Conservation (phyloP, 2,888 invertebrate species). For the Chymomyza amoena region DNA sequence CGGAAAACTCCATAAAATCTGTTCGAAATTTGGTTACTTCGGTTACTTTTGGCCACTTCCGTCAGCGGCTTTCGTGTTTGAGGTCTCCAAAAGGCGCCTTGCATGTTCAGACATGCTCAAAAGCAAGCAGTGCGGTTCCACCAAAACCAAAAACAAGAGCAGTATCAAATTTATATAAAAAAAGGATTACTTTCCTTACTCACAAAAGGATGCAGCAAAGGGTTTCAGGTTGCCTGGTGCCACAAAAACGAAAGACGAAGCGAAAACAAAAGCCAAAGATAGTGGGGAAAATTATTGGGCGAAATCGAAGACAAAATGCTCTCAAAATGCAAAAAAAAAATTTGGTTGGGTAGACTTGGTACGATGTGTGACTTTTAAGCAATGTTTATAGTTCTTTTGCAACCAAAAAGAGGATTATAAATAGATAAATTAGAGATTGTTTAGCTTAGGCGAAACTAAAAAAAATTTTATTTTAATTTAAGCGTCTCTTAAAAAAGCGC, state of each 20-base stretch:
- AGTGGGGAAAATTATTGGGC: no score
- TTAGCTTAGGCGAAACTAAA: no score
- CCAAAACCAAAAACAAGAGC: constrained; percentile 3
- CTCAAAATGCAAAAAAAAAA: no score
- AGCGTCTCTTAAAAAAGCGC: no score
- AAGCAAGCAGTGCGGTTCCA: constrained; percentile 37
- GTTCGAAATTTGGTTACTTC: constrained; percentile 2
- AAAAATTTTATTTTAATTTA: no score
- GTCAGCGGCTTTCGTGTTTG: constrained; percentile 48
- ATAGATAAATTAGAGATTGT: no score
- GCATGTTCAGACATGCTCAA: constrained; percentile 46
- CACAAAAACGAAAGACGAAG: background rate
- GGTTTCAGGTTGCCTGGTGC: background rate
- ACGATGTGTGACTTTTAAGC: no score
- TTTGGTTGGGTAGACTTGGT: no score
- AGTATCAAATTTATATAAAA: background rate
- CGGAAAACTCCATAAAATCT: constrained; percentile 33
- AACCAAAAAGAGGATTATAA: no score
- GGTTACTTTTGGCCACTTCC: constrained; percentile 21
- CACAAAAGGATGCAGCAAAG: background rate
- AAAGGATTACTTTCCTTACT: background rate
- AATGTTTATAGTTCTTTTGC: no score
- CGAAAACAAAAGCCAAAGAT: background rate
- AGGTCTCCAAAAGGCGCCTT: constrained; percentile 56
- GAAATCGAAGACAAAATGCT: no score